Conservation (phyloP, 2,888 invertebrate species). For the Rutpela maculata region DNA sequence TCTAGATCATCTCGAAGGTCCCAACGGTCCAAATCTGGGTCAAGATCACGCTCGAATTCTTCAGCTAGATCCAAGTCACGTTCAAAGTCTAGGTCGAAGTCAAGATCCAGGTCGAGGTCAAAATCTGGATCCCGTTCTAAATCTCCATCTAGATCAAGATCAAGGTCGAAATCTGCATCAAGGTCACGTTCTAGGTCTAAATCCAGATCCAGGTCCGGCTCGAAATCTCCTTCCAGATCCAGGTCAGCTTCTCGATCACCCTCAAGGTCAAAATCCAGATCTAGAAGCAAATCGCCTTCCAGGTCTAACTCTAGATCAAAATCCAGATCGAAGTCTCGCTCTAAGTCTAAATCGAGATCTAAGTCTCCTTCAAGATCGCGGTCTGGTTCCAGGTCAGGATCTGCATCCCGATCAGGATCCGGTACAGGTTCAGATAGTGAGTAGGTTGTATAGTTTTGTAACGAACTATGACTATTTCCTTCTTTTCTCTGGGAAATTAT, state of each 20-base stretch:
- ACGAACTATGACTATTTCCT: conserved; percentile 4
- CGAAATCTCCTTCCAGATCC: conserved; percentile 67
- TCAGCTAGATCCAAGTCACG: conserved; percentile 66
- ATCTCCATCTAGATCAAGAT: conserved; percentile 65
- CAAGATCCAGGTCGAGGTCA: conserved; percentile 64
- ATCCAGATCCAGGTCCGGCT: conserved; percentile 67
- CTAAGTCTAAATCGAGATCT: conserved; percentile 67
- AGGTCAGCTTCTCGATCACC: conserved; percentile 68
- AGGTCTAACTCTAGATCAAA: conserved; percentile 67
- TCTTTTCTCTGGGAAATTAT: neutral
- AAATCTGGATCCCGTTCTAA: conserved; percentile 70
- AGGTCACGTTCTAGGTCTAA: conserved; percentile 69
- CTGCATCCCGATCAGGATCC: conserved; percentile 69
- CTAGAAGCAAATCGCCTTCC: conserved; percentile 69
- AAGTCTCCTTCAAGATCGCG: conserved; percentile 64
- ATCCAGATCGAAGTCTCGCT: conserved; percentile 68
- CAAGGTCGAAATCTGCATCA: conserved; percentile 66
- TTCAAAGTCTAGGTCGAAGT: conserved; percentile 66
- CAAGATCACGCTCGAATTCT: conserved; percentile 59
- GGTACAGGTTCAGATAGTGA: conserved; percentile 64
- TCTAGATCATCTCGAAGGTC: conserved; percentile 67
- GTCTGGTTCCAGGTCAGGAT: conserved; percentile 69
- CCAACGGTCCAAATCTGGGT: conserved; percentile 57
- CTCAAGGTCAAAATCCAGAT: conserved; percentile 68
- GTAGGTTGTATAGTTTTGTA: neutral